Base-by-base conservation (phyloP, 1,140 invertebrate genomes). In the Lepidurus packardi region DNA sequence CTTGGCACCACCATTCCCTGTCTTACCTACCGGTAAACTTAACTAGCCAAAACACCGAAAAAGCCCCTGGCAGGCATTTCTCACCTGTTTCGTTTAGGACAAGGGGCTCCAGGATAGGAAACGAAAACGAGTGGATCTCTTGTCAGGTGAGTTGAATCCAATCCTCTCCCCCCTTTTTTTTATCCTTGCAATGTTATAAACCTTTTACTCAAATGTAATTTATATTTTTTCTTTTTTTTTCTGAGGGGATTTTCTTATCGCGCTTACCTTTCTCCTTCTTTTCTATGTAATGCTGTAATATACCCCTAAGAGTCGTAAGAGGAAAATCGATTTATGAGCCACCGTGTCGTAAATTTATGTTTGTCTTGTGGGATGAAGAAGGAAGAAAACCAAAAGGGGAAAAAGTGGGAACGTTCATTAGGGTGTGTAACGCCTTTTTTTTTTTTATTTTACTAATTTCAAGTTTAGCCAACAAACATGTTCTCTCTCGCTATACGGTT, bases 121-220 rank as follows among this genome's bases (percentile, higher is more conserved):
- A 34, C 16, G 13, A 65, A 65, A 65, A 16, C 53, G 53, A 65
- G 21, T 21, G 53, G 34, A 34, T 65, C 21, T 65, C 21, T 65
- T 13, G 53, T 65, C 53, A 65, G 21, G 53, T 65, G 53, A n/a
- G 53, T 4, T 65, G 53, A 65, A 65, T 65, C 53, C 53, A 65
- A 65, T 13, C 34, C 34, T 34, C 34, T 34, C 34, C 34, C 34
- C 25, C 34, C 34, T 4, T 4, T 4, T 34, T 34, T 34, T 34
- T 34, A 4, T 34, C 34, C 34, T 34, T 34, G 4, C 4, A 34
- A 34, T 34, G 34, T 34, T 34, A 34, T 34, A 34, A 34, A 34
- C 34, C 34, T 34, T 34, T 34, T 4, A 34, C 34, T 34, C 3
- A 34, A 34, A 4, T 34, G 34, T 34, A 34, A 34, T 34, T 34